A percentile compares a stretch with the other conserved stretches of the same genome.
phyloP scores from a whole-genome alignment of 1,140 invertebrate species.

The Trichomalopsis sarcophagae region DNA sequence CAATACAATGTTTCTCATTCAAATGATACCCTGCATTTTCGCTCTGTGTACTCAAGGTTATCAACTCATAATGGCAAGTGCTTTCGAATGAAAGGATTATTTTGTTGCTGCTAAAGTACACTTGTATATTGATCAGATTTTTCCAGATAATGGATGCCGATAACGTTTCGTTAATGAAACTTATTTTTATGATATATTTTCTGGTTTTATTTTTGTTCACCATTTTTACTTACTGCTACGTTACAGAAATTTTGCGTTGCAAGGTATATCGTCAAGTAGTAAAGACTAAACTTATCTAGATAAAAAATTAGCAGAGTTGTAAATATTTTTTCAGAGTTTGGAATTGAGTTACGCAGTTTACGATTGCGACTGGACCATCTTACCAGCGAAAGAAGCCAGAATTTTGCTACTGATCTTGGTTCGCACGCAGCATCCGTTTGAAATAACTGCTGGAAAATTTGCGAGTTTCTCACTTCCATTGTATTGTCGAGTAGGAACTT shows the following conservation, averaged over 20 bases:
- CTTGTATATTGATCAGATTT: background rate
- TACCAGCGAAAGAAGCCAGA: conserved; percentile 36
- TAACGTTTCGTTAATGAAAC: conserved; percentile 7
- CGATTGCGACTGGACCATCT: conserved; percentile 43
- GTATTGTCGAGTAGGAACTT: conserved; percentile 69
- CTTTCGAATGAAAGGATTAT: background rate
- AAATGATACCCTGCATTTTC: conserved; percentile 50
- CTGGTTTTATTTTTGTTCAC: conserved; percentile 49
- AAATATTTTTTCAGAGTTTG: conserved; percentile 36
- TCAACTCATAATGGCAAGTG: conserved; percentile 36
- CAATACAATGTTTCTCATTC: conserved; percentile 47
- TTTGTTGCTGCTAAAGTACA: background rate
- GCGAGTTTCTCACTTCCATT: conserved; percentile 60
- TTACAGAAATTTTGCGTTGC: conserved; percentile 38
- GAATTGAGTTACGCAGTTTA: conserved; percentile 48
- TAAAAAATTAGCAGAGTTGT: background rate
- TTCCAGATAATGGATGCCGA: conserved; percentile 42
- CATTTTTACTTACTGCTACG: conserved; percentile 44
- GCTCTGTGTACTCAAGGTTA: conserved; percentile 42
- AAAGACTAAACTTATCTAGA: background rate
- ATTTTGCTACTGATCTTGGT: conserved; percentile 58
- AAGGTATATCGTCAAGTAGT: conserved; percentile 10
- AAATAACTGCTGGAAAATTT: conserved; percentile 52
- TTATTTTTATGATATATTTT: conserved; percentile 50
- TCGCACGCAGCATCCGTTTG: conserved; percentile 60